Percentiles rank a stretch among this genome's conserved stretches.
phyloP scores from a whole-genome alignment of 2,113 vertebrate species.

The Romanogobio albipinnatus region DNA sequence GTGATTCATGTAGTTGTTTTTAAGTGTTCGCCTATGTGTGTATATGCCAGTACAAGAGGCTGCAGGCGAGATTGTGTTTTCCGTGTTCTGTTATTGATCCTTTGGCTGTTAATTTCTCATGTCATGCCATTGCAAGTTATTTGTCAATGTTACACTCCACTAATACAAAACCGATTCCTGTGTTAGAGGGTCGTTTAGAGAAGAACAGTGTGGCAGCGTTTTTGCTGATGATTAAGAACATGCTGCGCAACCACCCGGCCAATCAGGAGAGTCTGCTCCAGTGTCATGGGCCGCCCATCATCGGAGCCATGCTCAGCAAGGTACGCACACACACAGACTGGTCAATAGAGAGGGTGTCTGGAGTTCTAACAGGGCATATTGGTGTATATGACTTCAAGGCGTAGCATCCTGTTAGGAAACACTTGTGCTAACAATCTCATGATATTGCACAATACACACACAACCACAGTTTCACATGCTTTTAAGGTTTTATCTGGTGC shows the following conservation, averaged over 20 bases:
- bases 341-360: slow-evolving; percentile 20
- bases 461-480: slow-evolving; percentile 20
- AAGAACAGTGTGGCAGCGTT: slow-evolving; percentile 90
- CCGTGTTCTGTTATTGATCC: neutral
- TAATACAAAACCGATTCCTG: neutral
- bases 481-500: slow-evolving; percentile 17
- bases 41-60: neutral
- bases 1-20: slow-evolving; percentile 1
- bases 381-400: slow-evolving; percentile 58
- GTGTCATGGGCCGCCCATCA: slow-evolving; percentile 88
- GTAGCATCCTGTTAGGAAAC: slow-evolving; percentile 65
- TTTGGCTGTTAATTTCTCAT: neutral
- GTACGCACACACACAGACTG: slow-evolving; percentile 64
- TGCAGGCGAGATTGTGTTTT: neutral
- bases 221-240: slow-evolving; percentile 93
- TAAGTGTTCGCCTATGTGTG: neutral
- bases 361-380: slow-evolving; percentile 56
- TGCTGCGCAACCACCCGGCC: slow-evolving; percentile 83
- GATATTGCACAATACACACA: slow-evolving; percentile 32
- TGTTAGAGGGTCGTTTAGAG: slow-evolving; percentile 87
- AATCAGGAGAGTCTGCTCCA: slow-evolving; percentile 95
- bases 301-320: slow-evolving; percentile 90
- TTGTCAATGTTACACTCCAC: neutral
- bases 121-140: neutral
- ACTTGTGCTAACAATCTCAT: slow-evolving; percentile 48